Evolutionary conservation across 2,113 vertebrate species (phyloP), one percentile per base, ranked within the genome.

Genomic region (Canis aureus): DNA sequence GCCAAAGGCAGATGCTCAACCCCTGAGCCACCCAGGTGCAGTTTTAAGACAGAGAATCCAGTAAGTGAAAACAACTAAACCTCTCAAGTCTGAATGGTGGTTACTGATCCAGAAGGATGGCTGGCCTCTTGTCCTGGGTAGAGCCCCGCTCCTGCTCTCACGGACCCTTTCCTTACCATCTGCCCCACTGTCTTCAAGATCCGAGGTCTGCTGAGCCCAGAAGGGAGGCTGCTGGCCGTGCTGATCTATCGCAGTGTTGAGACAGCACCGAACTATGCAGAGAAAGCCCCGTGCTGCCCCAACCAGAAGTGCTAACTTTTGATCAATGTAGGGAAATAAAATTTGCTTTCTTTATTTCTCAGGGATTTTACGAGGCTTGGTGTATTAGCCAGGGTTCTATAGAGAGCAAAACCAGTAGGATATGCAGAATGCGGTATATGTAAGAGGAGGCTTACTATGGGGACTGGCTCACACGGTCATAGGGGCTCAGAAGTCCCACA

Each of bases 341-440:
- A 51, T 59, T 19, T 83, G 43, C n/a, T 67, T 55, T 59, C 85
- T 78, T 71, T 74, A 69, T 16, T 51, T 22, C 15, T 55, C 53
- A 9, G 29, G 67, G 78, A 69, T 59, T 55, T 64, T 53, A 35
- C 13, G 9, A 38, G 74, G 11, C 64, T 66, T 55, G 2, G 19
- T 73, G 55, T 29, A 25, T 38, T 23, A 62, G 83, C 38, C 51
- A 27, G 85, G 55, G 23, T n/a, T 88, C n/a, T 73, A 74, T 17
- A 5, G 55, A 73, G 76, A 81, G 29, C 12, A 55, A 19, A 23
- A 43, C 3, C 55, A 22, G 13, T 2, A 23, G 55, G 43, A 49
- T 9, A 17, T 19, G 4, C 1, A 25, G 0, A 78, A 29, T 49
- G 55, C 7, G 32, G 27, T 11, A 7, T 23, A 2, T 13, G 3